phyloP scores from a whole-genome alignment of 2,113 vertebrate genomes.

The Rhinogobius similis region DNA sequence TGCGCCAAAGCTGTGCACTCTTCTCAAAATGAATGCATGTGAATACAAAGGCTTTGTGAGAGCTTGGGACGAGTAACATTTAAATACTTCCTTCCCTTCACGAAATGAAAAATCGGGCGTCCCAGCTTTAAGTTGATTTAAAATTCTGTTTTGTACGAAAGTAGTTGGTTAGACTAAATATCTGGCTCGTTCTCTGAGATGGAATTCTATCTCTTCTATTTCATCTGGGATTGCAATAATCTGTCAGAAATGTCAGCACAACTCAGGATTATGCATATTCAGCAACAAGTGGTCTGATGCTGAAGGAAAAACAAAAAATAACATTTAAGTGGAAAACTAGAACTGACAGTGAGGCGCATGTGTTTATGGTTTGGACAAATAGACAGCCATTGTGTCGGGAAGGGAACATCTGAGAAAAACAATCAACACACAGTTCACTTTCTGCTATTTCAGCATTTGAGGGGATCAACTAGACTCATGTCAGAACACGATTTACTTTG shows the following conservation, averaged over 20 bases:
- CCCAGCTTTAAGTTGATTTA: no score
- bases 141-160: neutral
- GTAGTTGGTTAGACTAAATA: neutral
- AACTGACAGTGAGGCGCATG: constrained; percentile 1
- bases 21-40: no score
- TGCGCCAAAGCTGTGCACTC: no score
- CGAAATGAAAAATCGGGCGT: no score
- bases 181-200: neutral
- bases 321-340: neutral
- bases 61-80: no score
- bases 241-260: neutral
- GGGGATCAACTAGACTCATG: neutral
- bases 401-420: neutral
- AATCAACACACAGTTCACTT: neutral
- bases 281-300: neutral
- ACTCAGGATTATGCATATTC: neutral
- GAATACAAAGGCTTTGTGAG: no score
- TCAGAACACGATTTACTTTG: neutral
- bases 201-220: neutral
- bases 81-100: no score
- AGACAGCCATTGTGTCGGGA: neutral
- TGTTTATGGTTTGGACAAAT: constrained; percentile 6
- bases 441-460: constrained; percentile 8
- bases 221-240: neutral
- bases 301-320: neutral